Evolutionary conservation across 2,113 vertebrate genomes (phyloP), one percentile per base, ranked within the genome.

Genomic region (Oreotrochilus melanogaster): DNA sequence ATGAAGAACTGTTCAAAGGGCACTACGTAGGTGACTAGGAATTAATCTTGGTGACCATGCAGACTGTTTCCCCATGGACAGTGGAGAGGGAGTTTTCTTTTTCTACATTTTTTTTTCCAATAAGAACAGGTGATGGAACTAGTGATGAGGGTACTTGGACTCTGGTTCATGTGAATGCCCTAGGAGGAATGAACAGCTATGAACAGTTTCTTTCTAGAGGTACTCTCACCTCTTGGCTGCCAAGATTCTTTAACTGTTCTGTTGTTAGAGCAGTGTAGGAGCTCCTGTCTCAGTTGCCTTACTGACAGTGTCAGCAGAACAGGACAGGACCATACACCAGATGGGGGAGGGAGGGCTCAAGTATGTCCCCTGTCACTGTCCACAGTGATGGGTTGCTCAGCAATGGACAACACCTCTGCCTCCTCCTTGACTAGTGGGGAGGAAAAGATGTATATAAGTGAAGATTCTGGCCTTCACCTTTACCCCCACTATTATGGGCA

Each of bases 181-280:
- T 27, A 43, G 42, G 8, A 71, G 28, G 12, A 10, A 61, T 0
- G 0, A 50, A 31, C 17, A 25, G 35, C 18, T 47, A 45, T n/a
- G 61, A 28, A 50, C 39, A 50, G 14, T 18, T 67, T 88, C 37
- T 88, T 76, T 30, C 57, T 42, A 47, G 51, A 70, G 42, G 61
- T 56, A 43, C 33, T 65, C 18, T 56, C 53, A 45, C 9, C 8
- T 71, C 25, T 47, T 42, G 31, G 10, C 8, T 3, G 2, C 30
- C 31, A 35, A 67, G 37, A 31, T 18, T 39, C 35, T 27, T 54
- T 5, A 81, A 28, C 11, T 48, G 18, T 62, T 78, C 35, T 5
- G 2, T 14, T 64, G 53, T n/a, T 21, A 57, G 27, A 86, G 14
- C 24, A 0, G 0, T 25, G 14, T 7, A 57, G 42, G 42, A 89